Conservation (phyloP, 2,797 vertebrate genomes). For the Siniperca scherzeri region DNA sequence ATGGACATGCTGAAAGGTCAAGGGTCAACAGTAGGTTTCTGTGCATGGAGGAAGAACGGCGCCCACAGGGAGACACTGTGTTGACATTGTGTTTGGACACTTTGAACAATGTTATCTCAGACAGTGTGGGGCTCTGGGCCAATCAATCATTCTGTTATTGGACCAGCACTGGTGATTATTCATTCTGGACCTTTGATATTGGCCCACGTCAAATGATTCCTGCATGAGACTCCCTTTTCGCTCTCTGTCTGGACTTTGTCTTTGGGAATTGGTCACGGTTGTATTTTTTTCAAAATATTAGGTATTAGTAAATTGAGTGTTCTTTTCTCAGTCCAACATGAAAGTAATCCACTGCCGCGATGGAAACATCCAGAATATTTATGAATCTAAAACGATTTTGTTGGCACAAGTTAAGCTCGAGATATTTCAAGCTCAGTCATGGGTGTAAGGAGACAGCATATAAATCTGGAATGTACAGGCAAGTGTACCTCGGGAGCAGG, state of each 20-base stretch:
- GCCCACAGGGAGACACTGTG: constrained; percentile 72
- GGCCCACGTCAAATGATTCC: constrained; percentile 54
- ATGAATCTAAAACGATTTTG: constrained; percentile 62
- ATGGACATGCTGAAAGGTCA: constrained; percentile 73
- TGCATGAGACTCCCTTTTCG: constrained; percentile 28
- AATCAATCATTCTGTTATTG: constrained; percentile 84
- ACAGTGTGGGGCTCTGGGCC: constrained; percentile 67
- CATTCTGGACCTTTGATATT: constrained; percentile 78
- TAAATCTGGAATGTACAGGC: constrained; percentile 64
- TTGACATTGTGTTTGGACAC: constrained; percentile 81
- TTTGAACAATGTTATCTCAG: constrained; percentile 84
- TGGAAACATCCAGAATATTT: constrained; percentile 60
- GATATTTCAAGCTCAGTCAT: constrained; percentile 63
- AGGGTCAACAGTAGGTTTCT: constrained; percentile 68
- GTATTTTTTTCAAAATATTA: constrained; percentile 53
- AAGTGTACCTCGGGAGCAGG: constrained; percentile 24
- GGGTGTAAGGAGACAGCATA: constrained; percentile 56
- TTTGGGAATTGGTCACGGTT: constrained; percentile 41
- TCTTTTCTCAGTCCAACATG: constrained; percentile 29
- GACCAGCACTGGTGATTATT: constrained; percentile 75
- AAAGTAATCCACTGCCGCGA: constrained; percentile 26
- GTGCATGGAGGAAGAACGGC: constrained; percentile 67
- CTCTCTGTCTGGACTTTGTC: constrained; percentile 37
- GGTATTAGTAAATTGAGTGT: constrained; percentile 44
- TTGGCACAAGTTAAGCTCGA: constrained; percentile 50